Base-by-base conservation (phyloP, 37 sponge, comb jelly and placozoan species). In the Eunapius fragilis region DNA sequence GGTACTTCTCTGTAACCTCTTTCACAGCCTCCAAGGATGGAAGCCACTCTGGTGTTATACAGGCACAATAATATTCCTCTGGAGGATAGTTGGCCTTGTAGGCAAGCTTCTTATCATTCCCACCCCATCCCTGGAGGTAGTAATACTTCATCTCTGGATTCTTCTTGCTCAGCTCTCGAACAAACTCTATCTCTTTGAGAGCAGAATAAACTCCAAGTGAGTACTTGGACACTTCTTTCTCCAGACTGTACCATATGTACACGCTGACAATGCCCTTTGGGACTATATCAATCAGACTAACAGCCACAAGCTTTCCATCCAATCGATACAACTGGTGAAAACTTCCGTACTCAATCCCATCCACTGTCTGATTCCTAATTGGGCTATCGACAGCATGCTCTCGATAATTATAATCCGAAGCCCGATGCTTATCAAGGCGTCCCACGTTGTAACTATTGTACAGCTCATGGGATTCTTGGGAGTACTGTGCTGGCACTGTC, bases 201-300 rank as follows among this genome's bases (percentile, higher is more conserved):
- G 96, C 91, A 37, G 93, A 93, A 73, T 91, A 97, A 68, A 97
- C 95, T 10, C 98, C 98, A 89, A 97, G 85, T 17, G 98, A 97
- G 35, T 80, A 78, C 89, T 91, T 95, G 47, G 85, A 74, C 31
- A 95, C 75, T 67, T 95, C 96, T 72, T 89, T 93, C 22, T 79
- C 49, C 47, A 93, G 84, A 72, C 88, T 88, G 73, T 95, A 97
- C 88, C 89, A 97, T 91, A 97, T 95, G 90, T 97, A 97, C 28
- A 97, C 74, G 76, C 98, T 97, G 75, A 95, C 94, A 68, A 97
- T 82, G 2, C 96, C 95, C 36, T 86, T 88, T 3, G 96, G 96
- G 30, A 97, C 80, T 4, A 97, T 79, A 67, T 97, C 98, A 31
- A 97, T 85, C 22, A 97, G 84, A 3, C 98, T 91, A 2, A 97